Conservation (phyloP, 1,140 invertebrate species). For the Macrocentrus cingulum region DNA sequence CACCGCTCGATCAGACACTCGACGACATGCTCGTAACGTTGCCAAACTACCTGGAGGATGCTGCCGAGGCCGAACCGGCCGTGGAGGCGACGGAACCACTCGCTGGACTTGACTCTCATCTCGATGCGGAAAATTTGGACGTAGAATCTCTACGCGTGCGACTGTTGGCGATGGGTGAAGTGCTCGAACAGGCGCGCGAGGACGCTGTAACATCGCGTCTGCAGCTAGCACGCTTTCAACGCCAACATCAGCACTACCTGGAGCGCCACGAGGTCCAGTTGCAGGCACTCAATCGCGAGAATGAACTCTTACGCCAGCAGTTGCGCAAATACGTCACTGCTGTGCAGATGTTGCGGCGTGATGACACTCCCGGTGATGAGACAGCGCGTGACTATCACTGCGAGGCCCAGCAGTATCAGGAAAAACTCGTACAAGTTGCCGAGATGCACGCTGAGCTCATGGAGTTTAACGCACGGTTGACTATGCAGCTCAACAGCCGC, state of each 20-base stretch:
- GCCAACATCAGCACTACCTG: slow-evolving; percentile 55
- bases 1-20: slow-evolving; percentile 48
- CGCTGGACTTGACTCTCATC: slow-evolving; percentile 33
- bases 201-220: slow-evolving; percentile 48
- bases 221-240: slow-evolving; percentile 50
- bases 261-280: slow-evolving; percentile 55
- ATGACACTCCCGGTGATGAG: slow-evolving; percentile 48
- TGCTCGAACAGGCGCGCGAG: slow-evolving; percentile 52
- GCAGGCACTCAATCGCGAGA: slow-evolving; percentile 67
- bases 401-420: slow-evolving; percentile 83
- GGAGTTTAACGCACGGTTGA: slow-evolving; percentile 81
- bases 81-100: slow-evolving; percentile 53
- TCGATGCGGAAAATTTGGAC: slow-evolving; percentile 43
- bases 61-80: slow-evolving; percentile 46
- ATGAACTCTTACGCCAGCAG: slow-evolving; percentile 84
- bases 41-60: slow-evolving; percentile 48
- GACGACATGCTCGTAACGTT: slow-evolving; percentile 48
- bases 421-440: slow-evolving; percentile 89
- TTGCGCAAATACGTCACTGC: slow-evolving; percentile 87
- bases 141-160: slow-evolving; percentile 45
- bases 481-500: slow-evolving; percentile 48
- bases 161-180: slow-evolving; percentile 47
- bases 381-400: slow-evolving; percentile 61
- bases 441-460: slow-evolving; percentile 96
- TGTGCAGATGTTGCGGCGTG: slow-evolving; percentile 78